phyloP scores from a whole-genome alignment of 2,888 invertebrate genomes.

The Yponomeuta evonymella region DNA sequence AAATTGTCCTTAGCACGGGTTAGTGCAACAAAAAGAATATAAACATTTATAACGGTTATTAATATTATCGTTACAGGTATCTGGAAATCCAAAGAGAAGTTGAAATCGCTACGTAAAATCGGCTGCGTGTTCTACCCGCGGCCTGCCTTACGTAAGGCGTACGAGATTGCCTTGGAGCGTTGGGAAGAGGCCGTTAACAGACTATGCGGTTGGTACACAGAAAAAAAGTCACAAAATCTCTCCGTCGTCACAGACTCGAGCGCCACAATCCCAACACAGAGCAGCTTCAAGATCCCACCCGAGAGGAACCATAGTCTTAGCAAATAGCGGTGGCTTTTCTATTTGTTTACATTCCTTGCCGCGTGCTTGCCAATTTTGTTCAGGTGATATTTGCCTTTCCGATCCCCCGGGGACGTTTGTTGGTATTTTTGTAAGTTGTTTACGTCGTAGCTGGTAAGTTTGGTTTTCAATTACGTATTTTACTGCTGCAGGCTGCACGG shows the following conservation, averaged over 20 bases:
- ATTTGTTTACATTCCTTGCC: constrained; percentile 36
- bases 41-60: not conserved
- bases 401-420: constrained; percentile 22
- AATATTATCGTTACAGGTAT: constrained; percentile 69
- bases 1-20: too few species aligned
- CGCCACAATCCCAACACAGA: constrained; percentile 36
- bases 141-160: constrained; percentile 43
- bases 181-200: constrained; percentile 78
- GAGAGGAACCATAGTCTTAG: constrained; percentile 37
- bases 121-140: constrained; percentile 79
- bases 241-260: constrained; percentile 37
- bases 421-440: constrained; percentile 24
- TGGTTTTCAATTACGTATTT: not conserved
- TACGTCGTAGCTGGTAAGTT: not conserved
- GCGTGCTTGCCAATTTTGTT: constrained; percentile 38
- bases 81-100: constrained; percentile 82
- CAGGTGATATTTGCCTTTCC: constrained; percentile 49
- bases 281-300: constrained; percentile 38
- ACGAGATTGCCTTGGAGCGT: constrained; percentile 51
- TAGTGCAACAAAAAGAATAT: too few species aligned
- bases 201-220: constrained; percentile 74
- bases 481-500: not conserved
- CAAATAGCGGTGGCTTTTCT: constrained; percentile 63
- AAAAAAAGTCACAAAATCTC: constrained; percentile 28
- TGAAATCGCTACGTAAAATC: constrained; percentile 75